These are phyloP conservation scores for Epinephelus awoara DNA, from an alignment of 2,797 vertebrate species.

Conservation along the genomic window DNA sequence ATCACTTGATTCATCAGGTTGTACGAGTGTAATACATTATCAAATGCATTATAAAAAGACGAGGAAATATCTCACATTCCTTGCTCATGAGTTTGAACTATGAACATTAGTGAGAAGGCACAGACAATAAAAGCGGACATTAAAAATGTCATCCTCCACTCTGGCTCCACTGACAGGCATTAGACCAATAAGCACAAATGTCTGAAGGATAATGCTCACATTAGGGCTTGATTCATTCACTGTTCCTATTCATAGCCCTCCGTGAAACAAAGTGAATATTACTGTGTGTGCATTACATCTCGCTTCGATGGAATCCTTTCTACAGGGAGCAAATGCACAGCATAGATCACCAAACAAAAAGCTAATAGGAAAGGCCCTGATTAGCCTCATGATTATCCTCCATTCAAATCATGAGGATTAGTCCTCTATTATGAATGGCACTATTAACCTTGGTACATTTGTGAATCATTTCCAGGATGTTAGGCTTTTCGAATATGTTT, in stretches of 20 bases:
- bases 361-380: conserved; percentile 68
- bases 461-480: conserved; percentile 69
- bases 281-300: conserved; percentile 66
- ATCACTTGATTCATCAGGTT: conserved; percentile 52
- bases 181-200: conserved; percentile 73
- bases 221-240: conserved; percentile 77
- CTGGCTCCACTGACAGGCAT: conserved; percentile 68
- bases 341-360: conserved; percentile 82
- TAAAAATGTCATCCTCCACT: conserved; percentile 70
- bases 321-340: conserved; percentile 66
- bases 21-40: conserved; percentile 32
- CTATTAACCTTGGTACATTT: conserved; percentile 78
- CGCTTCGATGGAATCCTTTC: conserved; percentile 65
- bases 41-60: conserved; percentile 43
- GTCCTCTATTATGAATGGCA: conserved; percentile 67
- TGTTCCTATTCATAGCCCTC: conserved; percentile 65
- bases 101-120: conserved; percentile 59
- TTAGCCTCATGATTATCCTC: conserved; percentile 73
- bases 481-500: conserved; percentile 60
- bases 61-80: conserved; percentile 34
- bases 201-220: conserved; percentile 78
- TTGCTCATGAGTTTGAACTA: conserved; percentile 53
- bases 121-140: conserved; percentile 69
- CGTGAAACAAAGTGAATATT: conserved; percentile 73
- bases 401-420: conserved; percentile 70